A percentile compares a stretch with the other conserved stretches of the same genome.
These are phyloP conservation scores for Equus przewalskii DNA, from an alignment of 2,113 vertebrate species.

Conservation along the genomic window DNA sequence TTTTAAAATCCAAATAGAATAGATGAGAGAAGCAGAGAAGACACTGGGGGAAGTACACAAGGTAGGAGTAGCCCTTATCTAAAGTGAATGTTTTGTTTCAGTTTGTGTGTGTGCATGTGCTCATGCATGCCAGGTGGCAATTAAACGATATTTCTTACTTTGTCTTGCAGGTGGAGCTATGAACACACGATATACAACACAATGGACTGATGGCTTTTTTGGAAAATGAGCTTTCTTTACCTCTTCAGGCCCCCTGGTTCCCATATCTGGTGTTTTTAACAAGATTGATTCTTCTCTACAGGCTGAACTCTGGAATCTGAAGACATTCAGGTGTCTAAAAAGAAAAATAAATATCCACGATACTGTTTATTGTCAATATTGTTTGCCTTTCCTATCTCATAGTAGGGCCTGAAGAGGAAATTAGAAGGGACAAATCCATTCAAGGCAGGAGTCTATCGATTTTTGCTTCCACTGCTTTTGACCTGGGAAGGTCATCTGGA, in stretches of 20 bases:
- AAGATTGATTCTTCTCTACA: background rate
- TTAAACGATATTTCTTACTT: background rate
- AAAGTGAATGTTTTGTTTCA: background rate
- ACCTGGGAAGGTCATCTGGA: background rate
- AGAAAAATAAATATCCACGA: background rate
- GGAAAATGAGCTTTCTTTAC: background rate
- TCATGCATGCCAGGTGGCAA: background rate
- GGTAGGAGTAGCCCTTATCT: background rate
- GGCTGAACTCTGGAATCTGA: background rate
- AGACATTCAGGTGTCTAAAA: background rate
- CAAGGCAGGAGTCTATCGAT: background rate
- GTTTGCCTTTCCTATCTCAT: background rate
- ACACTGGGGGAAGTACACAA: background rate
- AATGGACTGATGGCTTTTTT: background rate
- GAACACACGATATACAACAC: background rate
- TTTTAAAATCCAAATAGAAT: background rate
- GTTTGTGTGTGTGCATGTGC: background rate
- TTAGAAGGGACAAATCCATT: background rate
- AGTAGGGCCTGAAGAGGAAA: background rate
- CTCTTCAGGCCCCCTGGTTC: background rate
- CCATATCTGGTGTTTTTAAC: background rate
- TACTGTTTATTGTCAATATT: background rate
- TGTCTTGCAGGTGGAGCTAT: background rate
- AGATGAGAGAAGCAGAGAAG: background rate
- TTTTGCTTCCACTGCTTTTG: background rate